These are phyloP conservation scores for Procapra przewalskii DNA, from an alignment of 2,113 vertebrate species.

Conservation along the genomic window DNA sequence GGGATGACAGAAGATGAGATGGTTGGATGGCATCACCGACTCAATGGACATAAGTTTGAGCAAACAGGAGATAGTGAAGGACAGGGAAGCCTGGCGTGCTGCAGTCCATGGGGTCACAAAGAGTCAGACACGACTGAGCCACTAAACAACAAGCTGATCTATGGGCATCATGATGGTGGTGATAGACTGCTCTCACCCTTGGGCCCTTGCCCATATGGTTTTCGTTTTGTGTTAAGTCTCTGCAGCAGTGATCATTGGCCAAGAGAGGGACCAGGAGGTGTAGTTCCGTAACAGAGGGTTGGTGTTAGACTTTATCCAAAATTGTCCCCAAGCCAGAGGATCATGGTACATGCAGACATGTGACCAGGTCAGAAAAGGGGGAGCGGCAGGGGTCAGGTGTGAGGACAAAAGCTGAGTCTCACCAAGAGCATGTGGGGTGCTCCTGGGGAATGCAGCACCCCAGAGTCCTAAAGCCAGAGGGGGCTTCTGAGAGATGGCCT, in stretches of 20 bases:
- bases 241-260: neutral
- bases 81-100: neutral
- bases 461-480: no score
- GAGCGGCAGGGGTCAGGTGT: no score
- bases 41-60: neutral
- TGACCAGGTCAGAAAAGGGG: neutral
- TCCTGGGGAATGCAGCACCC: neutral
- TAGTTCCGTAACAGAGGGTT: neutral
- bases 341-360: fast-evolving
- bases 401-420: neutral
- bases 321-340: neutral
- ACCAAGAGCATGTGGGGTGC: neutral
- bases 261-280: neutral
- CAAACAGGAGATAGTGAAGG: neutral
- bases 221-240: neutral
- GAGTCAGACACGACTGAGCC: neutral
- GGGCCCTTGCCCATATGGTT: neutral
- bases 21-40: neutral
- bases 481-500: fast-evolving
- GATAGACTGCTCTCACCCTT: neutral
- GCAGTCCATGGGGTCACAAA: neutral
- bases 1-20: neutral
- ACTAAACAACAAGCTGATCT: fast-evolving
- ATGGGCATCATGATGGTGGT: neutral
- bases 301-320: neutral